Evolutionary conservation across 1,140 invertebrate species (phyloP).

Genomic region (Tetragonula clypearis): DNA sequence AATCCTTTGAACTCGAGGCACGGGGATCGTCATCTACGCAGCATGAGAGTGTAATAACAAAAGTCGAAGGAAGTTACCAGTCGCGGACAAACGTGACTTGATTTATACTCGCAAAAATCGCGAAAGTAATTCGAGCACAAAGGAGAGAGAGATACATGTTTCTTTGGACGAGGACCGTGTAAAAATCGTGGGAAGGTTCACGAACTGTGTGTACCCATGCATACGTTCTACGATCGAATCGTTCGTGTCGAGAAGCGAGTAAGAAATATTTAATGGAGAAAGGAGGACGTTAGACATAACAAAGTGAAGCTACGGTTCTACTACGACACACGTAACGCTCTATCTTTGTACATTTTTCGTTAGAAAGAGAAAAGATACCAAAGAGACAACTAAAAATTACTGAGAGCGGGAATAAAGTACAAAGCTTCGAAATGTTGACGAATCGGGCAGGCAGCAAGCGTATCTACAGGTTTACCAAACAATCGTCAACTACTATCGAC

Average conservation of each 20-base stretch:
- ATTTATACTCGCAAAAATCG: background rate
- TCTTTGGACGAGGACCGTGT: no score
- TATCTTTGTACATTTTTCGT: slow-evolving; percentile 1
- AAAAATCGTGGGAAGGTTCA: no score
- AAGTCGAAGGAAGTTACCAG: background rate
- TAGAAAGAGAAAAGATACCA: slow-evolving; percentile 11
- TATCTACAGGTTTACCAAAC: slow-evolving; percentile 38
- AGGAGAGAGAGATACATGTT: background rate
- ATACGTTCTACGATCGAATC: background rate
- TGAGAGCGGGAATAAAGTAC: slow-evolving; percentile 24
- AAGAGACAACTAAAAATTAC: slow-evolving; percentile 2
- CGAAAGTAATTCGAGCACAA: background rate
- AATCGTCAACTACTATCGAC: slow-evolving; percentile 17
- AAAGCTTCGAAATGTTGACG: slow-evolving; percentile 28
- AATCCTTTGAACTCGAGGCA: background rate
- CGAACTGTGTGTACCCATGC: background rate
- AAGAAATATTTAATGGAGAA: background rate
- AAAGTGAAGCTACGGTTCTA: slow-evolving; percentile 15
- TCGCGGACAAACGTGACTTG: background rate
- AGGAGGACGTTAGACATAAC: slow-evolving; percentile 5
- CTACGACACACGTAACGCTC: slow-evolving; percentile 5
- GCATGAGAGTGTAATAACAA: background rate
- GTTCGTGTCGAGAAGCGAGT: background rate
- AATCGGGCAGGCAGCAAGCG: slow-evolving; percentile 36
- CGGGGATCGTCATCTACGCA: background rate